These are phyloP conservation scores for Cossypha caffra DNA, from an alignment of 2,797 vertebrate genomes.

Conservation along the genomic window DNA sequence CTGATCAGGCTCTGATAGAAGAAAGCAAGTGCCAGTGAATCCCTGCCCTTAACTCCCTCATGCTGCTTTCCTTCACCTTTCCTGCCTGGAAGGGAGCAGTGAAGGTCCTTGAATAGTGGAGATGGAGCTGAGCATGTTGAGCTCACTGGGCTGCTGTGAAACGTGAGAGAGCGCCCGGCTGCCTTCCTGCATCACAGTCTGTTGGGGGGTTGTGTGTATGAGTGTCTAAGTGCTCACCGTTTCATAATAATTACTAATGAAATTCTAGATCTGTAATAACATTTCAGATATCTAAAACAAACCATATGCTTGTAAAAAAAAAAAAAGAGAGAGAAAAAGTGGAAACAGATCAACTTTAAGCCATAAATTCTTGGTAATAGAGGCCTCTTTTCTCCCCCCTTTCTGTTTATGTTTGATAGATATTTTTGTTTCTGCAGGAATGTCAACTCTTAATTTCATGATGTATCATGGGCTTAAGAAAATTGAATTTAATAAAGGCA, in stretches of 20 bases:
- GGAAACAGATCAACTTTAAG: conserved; percentile 80
- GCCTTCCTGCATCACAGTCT: background rate
- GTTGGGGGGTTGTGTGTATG: conserved; percentile 1
- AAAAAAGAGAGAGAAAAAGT: conserved; percentile 39
- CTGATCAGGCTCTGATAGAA: background rate
- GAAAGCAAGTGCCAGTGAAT: background rate
- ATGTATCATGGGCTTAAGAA: conserved; percentile 82
- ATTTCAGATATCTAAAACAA: conserved; percentile 81
- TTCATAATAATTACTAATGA: conserved; percentile 81
- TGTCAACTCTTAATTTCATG: conserved; percentile 86
- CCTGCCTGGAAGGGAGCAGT: background rate
- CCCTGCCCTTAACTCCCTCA: background rate
- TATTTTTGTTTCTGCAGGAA: conserved; percentile 85
- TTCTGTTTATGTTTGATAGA: conserved; percentile 83
- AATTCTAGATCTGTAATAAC: conserved; percentile 81
- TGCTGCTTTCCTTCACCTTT: background rate
- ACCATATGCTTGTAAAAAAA: conserved; percentile 76
- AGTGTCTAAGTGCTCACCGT: conserved; percentile 64
- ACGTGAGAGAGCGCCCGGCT: background rate
- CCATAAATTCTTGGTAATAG: conserved; percentile 81
- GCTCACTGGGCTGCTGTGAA: background rate
- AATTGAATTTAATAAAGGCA: conserved; percentile 86
- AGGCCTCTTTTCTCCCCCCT: conserved; percentile 6
- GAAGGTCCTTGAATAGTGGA: background rate
- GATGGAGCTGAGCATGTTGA: background rate